Base-by-base conservation (phyloP, 2,888 invertebrate species). In the Psococerastis gibbosa region DNA sequence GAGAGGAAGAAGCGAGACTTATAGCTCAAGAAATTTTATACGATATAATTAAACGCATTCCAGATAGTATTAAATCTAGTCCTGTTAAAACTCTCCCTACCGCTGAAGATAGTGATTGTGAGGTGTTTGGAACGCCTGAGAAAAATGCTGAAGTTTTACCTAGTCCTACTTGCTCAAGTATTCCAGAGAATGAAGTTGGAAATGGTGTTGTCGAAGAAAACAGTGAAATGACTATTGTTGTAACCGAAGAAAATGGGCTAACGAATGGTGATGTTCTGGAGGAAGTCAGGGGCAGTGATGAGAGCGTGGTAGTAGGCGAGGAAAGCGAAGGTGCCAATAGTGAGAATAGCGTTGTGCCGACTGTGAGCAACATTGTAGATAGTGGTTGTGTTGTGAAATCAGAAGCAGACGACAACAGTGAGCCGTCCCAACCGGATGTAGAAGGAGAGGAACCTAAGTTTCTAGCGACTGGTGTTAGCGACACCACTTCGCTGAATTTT, bases 151-250 rank as follows among this genome's bases (percentile, higher is more conserved):
- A 6, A 27, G 27, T 27, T 6, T 6, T 27, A 9, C 11, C 27
- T 27, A 27, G 27, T 27, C 27, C 27, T 6, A 42, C n/a, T 42
- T 42, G 45, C 45, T 45, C 45, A 45, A 45, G 41, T 42, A 20
- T 38, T 20, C 38, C 35, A 23, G 46, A 52, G 47, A n/a, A n/a
- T n/a, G 44, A 50, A 47, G 48, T 51, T 35, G 47, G 46, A 44
- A 50, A 51, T 23, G 50, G 38, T 35, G 42, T 46, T 44, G 50
- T 48, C 35, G 43, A 50, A 43, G 18, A 23, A 42, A 11, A 6
- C 8, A 17, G 35, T 45, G 46, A 45, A 35, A 42, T 15, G 46
- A 45, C 42, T 46, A 45, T 45, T 43, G 48, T 41, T 33, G 48
- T 50, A 48, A 48, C 43, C 43, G 43, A 46, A 23, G 33, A 38